Evolutionary conservation across 2,113 vertebrate species (phyloP), one percentile per base, ranked within the genome.

Genomic region (Triplophysa rosa): DNA sequence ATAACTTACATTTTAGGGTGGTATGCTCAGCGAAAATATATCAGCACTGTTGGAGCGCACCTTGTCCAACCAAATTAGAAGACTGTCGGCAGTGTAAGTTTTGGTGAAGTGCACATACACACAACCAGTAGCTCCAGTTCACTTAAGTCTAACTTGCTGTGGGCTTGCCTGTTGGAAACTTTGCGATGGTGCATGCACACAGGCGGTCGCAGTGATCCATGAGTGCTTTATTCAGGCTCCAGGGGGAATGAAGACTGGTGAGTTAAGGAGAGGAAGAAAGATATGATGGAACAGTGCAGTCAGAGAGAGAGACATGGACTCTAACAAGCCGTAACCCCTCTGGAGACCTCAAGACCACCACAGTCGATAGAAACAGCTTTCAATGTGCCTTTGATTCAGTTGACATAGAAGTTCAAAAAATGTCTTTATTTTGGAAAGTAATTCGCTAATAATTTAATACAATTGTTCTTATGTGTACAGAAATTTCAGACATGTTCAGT

Each of bases 201-300:
- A 80, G 42, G 42, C 77, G 3, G 67, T 37, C 16, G 45, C 68
- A 80, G 26, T 73, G 78, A 73, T 73, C 78, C 68, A 63, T 71
- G 63, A 65, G 61, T 47, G 19, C 67, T 47, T 47, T 63, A 72
- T 42, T 37, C 23, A 52, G 8, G 49, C 29, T 63, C 37, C 45
- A 24, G 45, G 24, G 78, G 29, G n/a, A 21, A 61, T 45, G 40
- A 69, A 49, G 66, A 64, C 9, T 29, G 42, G 42, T n/a, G 45
- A 56, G 45, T 5, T 65, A 24, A 10, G 14, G 33, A 78, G 49
- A 78, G 40, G 16, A 40, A 33, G 75, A 49, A 24, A 65, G 12
- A 7, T 13, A 58, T 10, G 54, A 70, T 17, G 58, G 65, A 67
- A 42, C 59, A 19, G 45, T 52, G 29, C 26, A 33, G 17, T 19